Base-by-base conservation (phyloP, 37 sponge, comb jelly and placozoan genomes). In the Crambe crambe region DNA sequence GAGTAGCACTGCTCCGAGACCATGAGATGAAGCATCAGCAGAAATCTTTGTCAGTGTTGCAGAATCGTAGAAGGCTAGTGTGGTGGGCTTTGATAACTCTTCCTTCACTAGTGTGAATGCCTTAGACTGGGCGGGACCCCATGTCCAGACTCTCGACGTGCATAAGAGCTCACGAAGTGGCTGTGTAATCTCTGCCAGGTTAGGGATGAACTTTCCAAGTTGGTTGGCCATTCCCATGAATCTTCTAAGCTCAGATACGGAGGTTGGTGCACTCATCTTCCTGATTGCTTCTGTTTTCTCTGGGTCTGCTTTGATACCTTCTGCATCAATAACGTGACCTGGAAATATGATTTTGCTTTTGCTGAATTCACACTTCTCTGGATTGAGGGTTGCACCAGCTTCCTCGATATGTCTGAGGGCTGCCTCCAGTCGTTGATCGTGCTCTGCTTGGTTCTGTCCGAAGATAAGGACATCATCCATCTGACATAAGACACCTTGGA, bases 361-460 rank as follows among this genome's bases (percentile, higher is more conserved):
- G 10, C 41, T 26, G 54, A 79, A 86, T 37, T 75, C 69, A 42
- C 86, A 86, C 56, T 86, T 86, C 36, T 31, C 21, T 35, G 54
- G 43, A 62, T 79, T 86, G 27, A 86, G 80, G 22, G 86, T 86
- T n/a, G 51, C 86, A 58, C 67, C 68, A 32, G 75, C 66, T 57
- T 42, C 67, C 29, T 65, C 30, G 36, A 74, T 34, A 0, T 68
- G 75, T 44, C 27, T 63, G 38, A 80, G n/a, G 72, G 44, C 81
- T 59, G 71, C 56, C 59, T 1, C 37, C 15, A 83, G 75, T 18
- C 83, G 30, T 26, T 56, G 23, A 58, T 83, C 68, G 57, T 83
- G 75, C 38, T 83, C 83, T 30, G 22, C 27, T 44, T 64, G 22
- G 39, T 82, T 54, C n/a, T n/a, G n/a, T n/a, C n/a, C n/a, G n/a